Conservation (phyloP, 2,113 vertebrate species). For the Dermatemys mawii region DNA sequence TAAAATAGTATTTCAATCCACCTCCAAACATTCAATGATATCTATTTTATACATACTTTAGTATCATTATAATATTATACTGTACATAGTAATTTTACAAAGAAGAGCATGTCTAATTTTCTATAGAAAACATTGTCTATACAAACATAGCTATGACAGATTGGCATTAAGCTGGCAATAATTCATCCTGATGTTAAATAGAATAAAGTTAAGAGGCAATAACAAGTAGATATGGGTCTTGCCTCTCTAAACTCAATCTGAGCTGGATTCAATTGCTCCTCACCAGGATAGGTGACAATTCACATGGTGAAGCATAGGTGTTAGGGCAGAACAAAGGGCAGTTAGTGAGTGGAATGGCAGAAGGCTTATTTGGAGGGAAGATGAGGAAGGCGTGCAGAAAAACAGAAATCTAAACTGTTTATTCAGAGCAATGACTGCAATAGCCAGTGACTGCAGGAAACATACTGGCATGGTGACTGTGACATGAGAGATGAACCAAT, state of each 20-base stretch:
- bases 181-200: not conserved
- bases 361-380: too few relatives aligned
- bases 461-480: rapidly evolving
- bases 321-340: not conserved
- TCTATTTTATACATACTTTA: not conserved
- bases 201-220: not conserved
- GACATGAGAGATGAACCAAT: rapidly evolving
- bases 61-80: not conserved
- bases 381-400: not conserved
- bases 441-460: not conserved
- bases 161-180: not conserved
- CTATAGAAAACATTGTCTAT: not conserved
- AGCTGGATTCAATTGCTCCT: not conserved
- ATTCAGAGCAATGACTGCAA: not conserved
- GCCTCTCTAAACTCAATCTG: not conserved
- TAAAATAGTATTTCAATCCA: not conserved
- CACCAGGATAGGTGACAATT: not conserved
- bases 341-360: rapidly evolving
- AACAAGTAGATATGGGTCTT: not conserved
- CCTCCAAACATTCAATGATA: not conserved
- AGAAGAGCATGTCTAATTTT: not conserved
- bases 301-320: rapidly evolving
- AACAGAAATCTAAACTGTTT: not conserved
- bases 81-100: not conserved
- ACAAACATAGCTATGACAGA: not conserved